These are phyloP conservation scores for Macrobrachium nipponense DNA, from an alignment of 1,140 invertebrate genomes.

Conservation along the genomic window DNA sequence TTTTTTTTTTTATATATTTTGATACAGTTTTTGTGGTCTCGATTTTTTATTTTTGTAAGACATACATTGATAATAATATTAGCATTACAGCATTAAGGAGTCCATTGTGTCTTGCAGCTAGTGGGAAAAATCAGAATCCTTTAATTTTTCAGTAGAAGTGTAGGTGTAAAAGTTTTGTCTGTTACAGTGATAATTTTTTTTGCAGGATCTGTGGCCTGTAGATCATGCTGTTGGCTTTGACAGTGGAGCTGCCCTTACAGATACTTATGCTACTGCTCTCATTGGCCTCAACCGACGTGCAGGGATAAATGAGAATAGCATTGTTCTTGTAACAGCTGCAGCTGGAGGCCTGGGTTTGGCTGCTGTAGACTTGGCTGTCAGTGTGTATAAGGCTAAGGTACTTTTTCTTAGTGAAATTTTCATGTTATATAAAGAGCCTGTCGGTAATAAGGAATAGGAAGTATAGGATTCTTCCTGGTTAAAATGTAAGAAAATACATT, in stretches of 20 bases:
- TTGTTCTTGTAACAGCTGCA: slow-evolving; percentile 74
- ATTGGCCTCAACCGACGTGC: slow-evolving; percentile 73
- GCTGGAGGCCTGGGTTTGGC: slow-evolving; percentile 74
- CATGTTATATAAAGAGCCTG: slow-evolving; percentile 32
- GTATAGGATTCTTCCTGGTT: too few species aligned
- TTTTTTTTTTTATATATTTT: too few species aligned
- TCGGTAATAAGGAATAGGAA: neutral
- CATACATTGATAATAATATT: too few species aligned
- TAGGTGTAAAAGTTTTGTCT: neutral
- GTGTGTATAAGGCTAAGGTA: slow-evolving; percentile 75
- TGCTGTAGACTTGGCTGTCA: slow-evolving; percentile 75
- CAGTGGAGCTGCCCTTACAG: slow-evolving; percentile 71
- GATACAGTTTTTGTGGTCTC: too few species aligned
- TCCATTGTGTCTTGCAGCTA: too few species aligned
- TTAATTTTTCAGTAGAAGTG: neutral
- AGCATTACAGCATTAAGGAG: too few species aligned
- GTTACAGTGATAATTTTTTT: slow-evolving; percentile 65
- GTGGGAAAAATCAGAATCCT: too few species aligned
- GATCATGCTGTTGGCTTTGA: slow-evolving; percentile 70
- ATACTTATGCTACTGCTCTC: slow-evolving; percentile 74
- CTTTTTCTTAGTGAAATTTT: neutral
- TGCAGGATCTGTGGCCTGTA: slow-evolving; percentile 74
- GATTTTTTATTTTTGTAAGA: too few species aligned
- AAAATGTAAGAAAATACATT: too few species aligned
- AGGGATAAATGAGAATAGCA: slow-evolving; percentile 71